Evolutionary conservation across 1,140 invertebrate genomes (phyloP).

Genomic region (Lysiphlebus fabarum): DNA sequence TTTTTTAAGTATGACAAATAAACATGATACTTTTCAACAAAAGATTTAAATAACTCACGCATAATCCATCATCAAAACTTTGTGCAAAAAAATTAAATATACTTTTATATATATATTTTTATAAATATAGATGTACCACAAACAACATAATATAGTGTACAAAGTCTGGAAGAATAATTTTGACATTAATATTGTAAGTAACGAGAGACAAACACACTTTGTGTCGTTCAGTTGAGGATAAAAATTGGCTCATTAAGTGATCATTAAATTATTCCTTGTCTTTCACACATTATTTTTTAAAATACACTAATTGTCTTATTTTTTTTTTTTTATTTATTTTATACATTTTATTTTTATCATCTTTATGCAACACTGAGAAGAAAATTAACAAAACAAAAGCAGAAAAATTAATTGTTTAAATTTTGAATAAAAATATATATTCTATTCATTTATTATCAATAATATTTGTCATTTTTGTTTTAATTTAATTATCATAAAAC

Average conservation of each 20-base stretch:
- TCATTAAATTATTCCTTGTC: slow-evolving; percentile 9
- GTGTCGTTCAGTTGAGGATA: not conserved
- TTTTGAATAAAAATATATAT: not conserved
- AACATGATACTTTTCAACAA: too few species aligned
- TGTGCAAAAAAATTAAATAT: too few species aligned
- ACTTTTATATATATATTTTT: too few species aligned
- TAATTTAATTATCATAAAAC: too few species aligned
- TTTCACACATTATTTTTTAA: slow-evolving; percentile 9
- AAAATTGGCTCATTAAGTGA: slow-evolving; percentile 17
- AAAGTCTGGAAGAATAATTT: too few species aligned
- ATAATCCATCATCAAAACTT: too few species aligned
- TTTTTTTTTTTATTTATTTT: not conserved
- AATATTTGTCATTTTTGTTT: too few species aligned
- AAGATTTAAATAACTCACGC: too few species aligned
- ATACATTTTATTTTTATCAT: not conserved
- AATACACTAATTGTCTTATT: not conserved
- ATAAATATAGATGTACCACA: too few species aligned
- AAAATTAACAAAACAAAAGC: not conserved
- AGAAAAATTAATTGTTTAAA: not conserved
- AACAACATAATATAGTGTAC: too few species aligned
- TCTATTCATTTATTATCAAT: too few species aligned
- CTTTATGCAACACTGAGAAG: not conserved
- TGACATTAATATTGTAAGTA: not conserved
- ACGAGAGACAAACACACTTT: not conserved
- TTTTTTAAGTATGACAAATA: too few species aligned